Evolutionary conservation across 53 echinoderm and acorn worm species (phyloP).

Genomic region (Luidia sarsii): DNA sequence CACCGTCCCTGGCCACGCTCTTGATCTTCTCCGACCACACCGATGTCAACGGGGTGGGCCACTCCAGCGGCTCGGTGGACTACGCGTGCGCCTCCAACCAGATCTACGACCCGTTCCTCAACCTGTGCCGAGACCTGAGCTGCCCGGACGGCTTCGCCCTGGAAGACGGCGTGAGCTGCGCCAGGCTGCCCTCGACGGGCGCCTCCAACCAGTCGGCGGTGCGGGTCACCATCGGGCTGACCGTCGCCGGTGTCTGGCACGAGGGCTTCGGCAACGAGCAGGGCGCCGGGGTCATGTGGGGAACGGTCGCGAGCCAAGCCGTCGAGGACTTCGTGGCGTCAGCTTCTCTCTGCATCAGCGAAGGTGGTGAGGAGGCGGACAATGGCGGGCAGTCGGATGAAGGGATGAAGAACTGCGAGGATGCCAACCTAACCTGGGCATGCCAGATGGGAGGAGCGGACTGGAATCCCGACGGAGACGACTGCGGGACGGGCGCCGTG

Average conservation of each 20-base stretch:
- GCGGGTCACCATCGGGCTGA: constrained; percentile 1
- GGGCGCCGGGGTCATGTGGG: neutral
- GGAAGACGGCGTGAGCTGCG: neutral
- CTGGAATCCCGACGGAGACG: neutral
- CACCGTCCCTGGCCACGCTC: neutral
- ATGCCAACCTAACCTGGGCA: neutral
- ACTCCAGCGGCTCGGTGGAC: neutral
- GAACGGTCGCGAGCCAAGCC: neutral
- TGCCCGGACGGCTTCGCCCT: constrained; percentile 14
- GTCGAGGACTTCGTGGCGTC: neutral
- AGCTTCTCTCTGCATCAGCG: neutral
- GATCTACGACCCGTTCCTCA: constrained; percentile 47
- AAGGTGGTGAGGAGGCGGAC: neutral
- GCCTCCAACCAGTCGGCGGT: no score
- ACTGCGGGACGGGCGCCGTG: neutral
- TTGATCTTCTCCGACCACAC: no score
- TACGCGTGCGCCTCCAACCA: neutral
- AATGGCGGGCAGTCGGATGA: neutral
- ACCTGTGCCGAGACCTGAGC: constrained; percentile 23
- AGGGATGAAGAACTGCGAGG: neutral
- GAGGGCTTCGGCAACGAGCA: neutral
- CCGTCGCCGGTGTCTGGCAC: neutral
- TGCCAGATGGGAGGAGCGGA: constrained; percentile 1
- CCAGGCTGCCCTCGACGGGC: neutral
- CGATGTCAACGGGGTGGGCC: neutral